These are phyloP conservation scores for Arbacia lixula DNA, from an alignment of 53 echinoderm and acorn worm genomes.

Conservation along the genomic window DNA sequence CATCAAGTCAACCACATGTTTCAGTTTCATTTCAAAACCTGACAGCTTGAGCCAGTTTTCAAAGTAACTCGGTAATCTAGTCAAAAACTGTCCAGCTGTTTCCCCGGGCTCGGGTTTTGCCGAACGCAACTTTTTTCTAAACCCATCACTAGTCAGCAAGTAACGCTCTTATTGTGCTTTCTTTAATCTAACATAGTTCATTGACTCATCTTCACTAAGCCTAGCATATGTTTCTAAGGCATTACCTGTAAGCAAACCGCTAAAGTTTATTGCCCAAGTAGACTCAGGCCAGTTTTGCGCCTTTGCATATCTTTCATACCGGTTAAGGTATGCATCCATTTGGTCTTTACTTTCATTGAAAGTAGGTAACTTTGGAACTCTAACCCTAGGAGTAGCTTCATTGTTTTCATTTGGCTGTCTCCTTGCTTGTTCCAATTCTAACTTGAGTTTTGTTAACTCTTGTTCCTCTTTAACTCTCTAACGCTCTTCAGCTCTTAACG, in stretches of 20 bases:
- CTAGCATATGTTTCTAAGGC: slow-evolving; percentile 10
- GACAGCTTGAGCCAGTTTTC: slow-evolving; percentile 62
- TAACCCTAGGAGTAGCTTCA: too few species aligned
- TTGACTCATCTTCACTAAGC: background rate
- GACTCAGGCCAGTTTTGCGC: slow-evolving; percentile 1
- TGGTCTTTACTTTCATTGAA: slow-evolving; percentile 42
- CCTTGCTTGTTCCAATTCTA: too few species aligned
- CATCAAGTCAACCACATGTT: slow-evolving; percentile 57
- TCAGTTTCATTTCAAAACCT: background rate
- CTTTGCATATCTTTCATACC: slow-evolving; percentile 23
- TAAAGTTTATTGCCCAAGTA: slow-evolving; percentile 20
- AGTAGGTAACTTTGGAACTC: too few species aligned
- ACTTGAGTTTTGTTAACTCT: too few species aligned
- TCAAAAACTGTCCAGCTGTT: slow-evolving; percentile 48
- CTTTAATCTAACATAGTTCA: background rate
- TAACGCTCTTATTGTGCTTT: background rate
- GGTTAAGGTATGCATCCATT: slow-evolving; percentile 26
- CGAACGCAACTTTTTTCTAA: slow-evolving; percentile 59
- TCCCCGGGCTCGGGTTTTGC: slow-evolving; percentile 48
- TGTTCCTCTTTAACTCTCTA: too few species aligned
- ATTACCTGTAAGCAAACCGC: slow-evolving; percentile 36
- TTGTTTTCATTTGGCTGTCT: too few species aligned
- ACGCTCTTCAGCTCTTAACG: too few species aligned
- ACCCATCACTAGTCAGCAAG: slow-evolving; percentile 55
- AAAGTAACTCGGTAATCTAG: slow-evolving; percentile 45